A percentile compares a stretch with the other conserved stretches of the same genome.
Evolutionary conservation across 2,113 vertebrate genomes (phyloP).

Genomic region (Anhinga rufa): DNA sequence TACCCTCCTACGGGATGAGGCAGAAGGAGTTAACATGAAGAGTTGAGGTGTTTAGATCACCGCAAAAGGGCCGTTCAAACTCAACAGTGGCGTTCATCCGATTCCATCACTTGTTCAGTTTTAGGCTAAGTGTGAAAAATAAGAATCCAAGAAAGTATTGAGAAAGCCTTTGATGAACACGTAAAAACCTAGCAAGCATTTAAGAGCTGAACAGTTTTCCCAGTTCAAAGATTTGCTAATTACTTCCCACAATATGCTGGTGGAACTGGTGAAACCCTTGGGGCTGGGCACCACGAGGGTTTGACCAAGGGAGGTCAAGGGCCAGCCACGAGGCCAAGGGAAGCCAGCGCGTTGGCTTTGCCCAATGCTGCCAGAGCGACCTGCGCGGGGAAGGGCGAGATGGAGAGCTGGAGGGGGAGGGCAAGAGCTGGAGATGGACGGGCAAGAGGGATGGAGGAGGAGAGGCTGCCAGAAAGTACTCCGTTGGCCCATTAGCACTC

Average conservation of each 20-base stretch:
- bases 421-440: background rate
- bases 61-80: background rate
- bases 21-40: background rate
- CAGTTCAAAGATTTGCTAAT: background rate
- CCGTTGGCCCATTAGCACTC: background rate
- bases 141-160: background rate
- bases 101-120: background rate
- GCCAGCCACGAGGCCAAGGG: background rate
- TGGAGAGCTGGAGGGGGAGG: background rate
- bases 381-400: background rate
- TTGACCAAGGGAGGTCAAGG: no score
- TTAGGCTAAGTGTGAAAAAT: background rate
- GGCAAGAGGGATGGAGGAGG: background rate
- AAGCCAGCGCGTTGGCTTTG: rapidly evolving
- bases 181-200: background rate
- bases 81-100: background rate
- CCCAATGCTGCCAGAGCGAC: background rate
- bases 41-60: background rate
- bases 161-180: background rate
- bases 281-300: background rate
- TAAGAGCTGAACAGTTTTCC: background rate
- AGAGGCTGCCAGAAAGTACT: background rate
- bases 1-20: background rate
- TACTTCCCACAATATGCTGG: background rate
- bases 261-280: background rate